These are phyloP conservation scores for Amphipyra tragopoginis DNA, from an alignment of 2,888 invertebrate genomes.

Conservation along the genomic window DNA sequence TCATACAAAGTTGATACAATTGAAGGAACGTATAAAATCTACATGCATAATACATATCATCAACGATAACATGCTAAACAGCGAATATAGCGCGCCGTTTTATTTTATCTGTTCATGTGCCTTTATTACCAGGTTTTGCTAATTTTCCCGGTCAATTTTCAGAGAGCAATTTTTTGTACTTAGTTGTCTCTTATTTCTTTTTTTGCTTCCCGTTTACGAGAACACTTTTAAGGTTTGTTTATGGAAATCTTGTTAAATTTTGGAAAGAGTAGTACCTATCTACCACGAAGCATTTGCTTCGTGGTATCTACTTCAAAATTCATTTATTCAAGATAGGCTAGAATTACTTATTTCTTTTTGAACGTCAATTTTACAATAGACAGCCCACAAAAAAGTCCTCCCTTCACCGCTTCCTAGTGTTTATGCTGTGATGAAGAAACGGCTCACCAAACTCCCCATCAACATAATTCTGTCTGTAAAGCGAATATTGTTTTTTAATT, in stretches of 20 bases:
- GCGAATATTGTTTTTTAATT: too few relatives aligned
- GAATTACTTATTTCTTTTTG: too few relatives aligned
- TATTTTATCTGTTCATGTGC: constrained; percentile 29
- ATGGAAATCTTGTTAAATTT: constrained; percentile 24
- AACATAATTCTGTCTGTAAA: too few relatives aligned
- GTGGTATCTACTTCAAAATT: too few relatives aligned
- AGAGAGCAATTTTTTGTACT: constrained; percentile 9
- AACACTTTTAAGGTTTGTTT: constrained; percentile 1
- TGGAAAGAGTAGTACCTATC: not conserved
- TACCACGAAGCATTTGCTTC: too few relatives aligned
- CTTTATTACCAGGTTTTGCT: constrained; percentile 16
- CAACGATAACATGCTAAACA: constrained; percentile 36
- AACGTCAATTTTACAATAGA: too few relatives aligned
- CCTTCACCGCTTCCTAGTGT: too few relatives aligned
- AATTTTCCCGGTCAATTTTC: constrained; percentile 32
- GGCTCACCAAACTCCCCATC: too few relatives aligned
- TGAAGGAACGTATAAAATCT: constrained; percentile 37
- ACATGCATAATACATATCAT: constrained; percentile 54
- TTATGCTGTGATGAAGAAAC: too few relatives aligned
- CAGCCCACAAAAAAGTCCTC: too few relatives aligned
- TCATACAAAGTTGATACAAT: constrained; percentile 31
- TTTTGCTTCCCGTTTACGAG: not conserved
- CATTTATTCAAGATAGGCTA: too few relatives aligned
- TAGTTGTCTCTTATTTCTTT: constrained; percentile 11
- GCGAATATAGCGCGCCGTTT: constrained; percentile 23